Conservation (phyloP, 2,888 invertebrate species). For the Nomada flava region DNA sequence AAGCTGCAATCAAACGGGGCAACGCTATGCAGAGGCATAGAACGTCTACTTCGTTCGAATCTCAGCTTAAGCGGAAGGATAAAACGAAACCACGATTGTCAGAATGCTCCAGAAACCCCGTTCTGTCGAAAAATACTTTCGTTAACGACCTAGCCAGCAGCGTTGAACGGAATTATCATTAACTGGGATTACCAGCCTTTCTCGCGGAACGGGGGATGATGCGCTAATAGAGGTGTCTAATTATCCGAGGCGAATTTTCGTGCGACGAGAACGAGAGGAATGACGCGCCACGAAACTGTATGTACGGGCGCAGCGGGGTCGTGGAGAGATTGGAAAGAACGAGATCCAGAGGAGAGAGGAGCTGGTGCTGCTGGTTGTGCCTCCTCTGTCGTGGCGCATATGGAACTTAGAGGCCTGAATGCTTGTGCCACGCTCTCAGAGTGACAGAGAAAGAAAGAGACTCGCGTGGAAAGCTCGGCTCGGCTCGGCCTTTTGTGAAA, state of each 20-base stretch:
- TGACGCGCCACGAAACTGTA: background rate
- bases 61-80: background rate
- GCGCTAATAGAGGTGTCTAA: slow-evolving; percentile 34
- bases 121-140: slow-evolving; percentile 39
- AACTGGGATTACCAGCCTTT: slow-evolving; percentile 28
- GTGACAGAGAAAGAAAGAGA: slow-evolving; percentile 52
- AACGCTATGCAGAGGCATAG: background rate
- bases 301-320: slow-evolving; percentile 11
- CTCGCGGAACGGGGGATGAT: background rate
- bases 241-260: slow-evolving; percentile 43
- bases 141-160: slow-evolving; percentile 34
- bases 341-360: slow-evolving; percentile 17
- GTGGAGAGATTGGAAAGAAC: slow-evolving; percentile 26
- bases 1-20: background rate
- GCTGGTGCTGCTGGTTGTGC: slow-evolving; percentile 10
- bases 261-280: slow-evolving; percentile 2
- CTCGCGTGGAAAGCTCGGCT: slow-evolving; percentile 72
- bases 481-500: slow-evolving; percentile 78
- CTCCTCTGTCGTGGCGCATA: slow-evolving; percentile 50
- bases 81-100: background rate
- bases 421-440: slow-evolving; percentile 53
- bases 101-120: slow-evolving; percentile 31
- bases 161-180: slow-evolving; percentile 52
- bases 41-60: background rate
- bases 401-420: slow-evolving; percentile 68